These are phyloP conservation scores for Sebastes iracundus DNA, from an alignment of 2,797 vertebrate genomes.

Conservation along the genomic window DNA sequence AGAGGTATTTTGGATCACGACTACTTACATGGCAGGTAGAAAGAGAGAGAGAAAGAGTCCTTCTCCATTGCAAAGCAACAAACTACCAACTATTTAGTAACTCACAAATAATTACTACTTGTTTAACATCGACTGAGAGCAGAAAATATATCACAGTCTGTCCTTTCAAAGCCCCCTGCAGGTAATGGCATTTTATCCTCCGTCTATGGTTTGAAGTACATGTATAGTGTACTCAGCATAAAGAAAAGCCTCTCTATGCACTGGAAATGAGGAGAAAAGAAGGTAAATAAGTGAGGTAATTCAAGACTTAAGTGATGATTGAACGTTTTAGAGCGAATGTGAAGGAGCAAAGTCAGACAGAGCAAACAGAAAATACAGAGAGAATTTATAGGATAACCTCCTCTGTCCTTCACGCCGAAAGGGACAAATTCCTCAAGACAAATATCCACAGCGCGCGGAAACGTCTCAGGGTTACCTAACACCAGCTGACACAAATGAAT, in stretches of 20 bases:
- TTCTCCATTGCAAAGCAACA: background rate
- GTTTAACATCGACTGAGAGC: background rate
- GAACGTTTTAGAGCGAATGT: conserved; percentile 12
- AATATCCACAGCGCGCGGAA: conserved; percentile 50
- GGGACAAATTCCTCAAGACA: conserved; percentile 67
- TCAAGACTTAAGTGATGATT: conserved; percentile 20
- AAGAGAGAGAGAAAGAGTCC: background rate
- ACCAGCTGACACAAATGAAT: conserved; percentile 58
- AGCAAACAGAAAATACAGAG: conserved; percentile 14
- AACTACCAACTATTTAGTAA: background rate
- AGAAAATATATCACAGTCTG: background rate
- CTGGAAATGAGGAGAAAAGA: conserved; percentile 5
- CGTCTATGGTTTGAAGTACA: conserved; percentile 18
- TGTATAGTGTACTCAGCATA: conserved; percentile 22
- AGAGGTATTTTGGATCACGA: background rate
- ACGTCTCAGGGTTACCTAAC: conserved; percentile 35
- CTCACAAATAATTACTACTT: background rate
- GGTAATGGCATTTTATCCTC: conserved; percentile 1
- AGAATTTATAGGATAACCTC: conserved; percentile 58
- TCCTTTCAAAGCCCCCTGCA: conserved; percentile 14
- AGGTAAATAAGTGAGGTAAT: conserved; percentile 22
- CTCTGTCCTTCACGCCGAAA: conserved; percentile 63
- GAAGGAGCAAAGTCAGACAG: conserved; percentile 31
- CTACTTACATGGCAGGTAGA: background rate
- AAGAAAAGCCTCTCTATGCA: conserved; percentile 1